phyloP scores from a whole-genome alignment of 2,113 vertebrate genomes.

The Entelurus aequoreus region DNA sequence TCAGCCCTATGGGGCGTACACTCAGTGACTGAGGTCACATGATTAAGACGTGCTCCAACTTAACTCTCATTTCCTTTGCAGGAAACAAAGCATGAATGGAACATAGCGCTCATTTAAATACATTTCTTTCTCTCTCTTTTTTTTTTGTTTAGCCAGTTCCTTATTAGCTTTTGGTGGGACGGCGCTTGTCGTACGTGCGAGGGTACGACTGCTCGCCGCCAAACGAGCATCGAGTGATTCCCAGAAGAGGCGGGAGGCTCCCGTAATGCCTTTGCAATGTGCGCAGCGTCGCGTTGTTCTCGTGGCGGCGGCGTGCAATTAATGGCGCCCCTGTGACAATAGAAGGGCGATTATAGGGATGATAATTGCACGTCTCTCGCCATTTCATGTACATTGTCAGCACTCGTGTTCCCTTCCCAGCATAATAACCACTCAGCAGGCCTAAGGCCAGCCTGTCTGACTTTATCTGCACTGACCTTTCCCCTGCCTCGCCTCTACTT shows the following conservation, averaged over 20 bases:
- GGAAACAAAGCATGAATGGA: slow-evolving; percentile 54
- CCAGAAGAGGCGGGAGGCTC: slow-evolving; percentile 52
- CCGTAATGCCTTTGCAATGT: slow-evolving; percentile 49
- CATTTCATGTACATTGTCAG: background rate
- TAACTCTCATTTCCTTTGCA: slow-evolving; percentile 48
- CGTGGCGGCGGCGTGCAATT: background rate
- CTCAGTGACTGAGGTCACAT: no score
- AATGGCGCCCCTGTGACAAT: slow-evolving; percentile 5
- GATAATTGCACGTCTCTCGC: background rate
- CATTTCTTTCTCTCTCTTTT: slow-evolving; percentile 15
- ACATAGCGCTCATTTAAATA: slow-evolving; percentile 51
- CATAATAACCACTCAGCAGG: background rate
- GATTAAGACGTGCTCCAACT: slow-evolving; percentile 20
- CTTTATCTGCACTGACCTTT: background rate
- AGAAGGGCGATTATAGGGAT: background rate
- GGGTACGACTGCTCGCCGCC: slow-evolving; percentile 66
- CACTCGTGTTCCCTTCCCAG: no score
- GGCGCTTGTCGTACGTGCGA: slow-evolving; percentile 45
- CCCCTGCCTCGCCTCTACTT: slow-evolving; percentile 8
- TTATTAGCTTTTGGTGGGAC: slow-evolving; percentile 59
- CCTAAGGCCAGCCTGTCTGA: slow-evolving; percentile 12
- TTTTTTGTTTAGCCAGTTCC: slow-evolving; percentile 40
- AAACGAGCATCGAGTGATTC: slow-evolving; percentile 57
- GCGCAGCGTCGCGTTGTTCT: slow-evolving; percentile 38
- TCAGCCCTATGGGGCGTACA: no score